Base-by-base conservation (phyloP, 2,113 vertebrate species). In the Dendropsophus ebraccatus region DNA sequence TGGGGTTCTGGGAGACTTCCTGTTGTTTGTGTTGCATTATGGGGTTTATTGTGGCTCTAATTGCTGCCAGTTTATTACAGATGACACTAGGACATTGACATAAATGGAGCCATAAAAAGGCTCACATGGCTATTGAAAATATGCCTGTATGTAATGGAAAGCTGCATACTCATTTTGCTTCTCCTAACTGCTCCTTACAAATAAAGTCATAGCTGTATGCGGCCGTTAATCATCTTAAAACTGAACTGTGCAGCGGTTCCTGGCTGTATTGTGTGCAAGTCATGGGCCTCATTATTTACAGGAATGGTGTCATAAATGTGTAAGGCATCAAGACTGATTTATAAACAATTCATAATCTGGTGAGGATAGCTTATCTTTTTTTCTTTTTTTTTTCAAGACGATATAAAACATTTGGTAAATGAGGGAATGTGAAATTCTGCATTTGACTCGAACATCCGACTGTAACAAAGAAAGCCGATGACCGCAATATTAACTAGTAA, bases 1-100 rank as follows among this genome's bases (percentile, higher is more conserved):
- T 95, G 95, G 95, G 95, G 94, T 96, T 95, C 94, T 96, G 95
- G 94, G 95, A 96, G 95, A 95, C 95, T 95, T 95, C 94, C 95
- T 95, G 95, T 96, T 96, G 95, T 96, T 96, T 96, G 95, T 95
- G 95, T 95, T 96, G 95, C 95, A 96, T 96, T 96, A 95, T 95
- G 95, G 95, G 95, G 94, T 95, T 96, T 96, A 96, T 95, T 95
- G 95, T 95, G 94, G 94, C 94, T 96, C 95, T 96, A 96, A 96
- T 96, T 96, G 95, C 95, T 95, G 94, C 95, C 95, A 96, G 95
- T 96, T 96, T 96, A 95, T 96, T 96, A 96, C 95, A 95, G 95
- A 95, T 95, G 95, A 96, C 95, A 95, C 94, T 95, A 94, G 95
- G 95, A 96, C 95, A 94, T 95, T 96, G 95, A 96, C 95, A 96